Evolutionary conservation across 2,797 vertebrate genomes (phyloP).

Genomic region (Cyclura pinguis): DNA sequence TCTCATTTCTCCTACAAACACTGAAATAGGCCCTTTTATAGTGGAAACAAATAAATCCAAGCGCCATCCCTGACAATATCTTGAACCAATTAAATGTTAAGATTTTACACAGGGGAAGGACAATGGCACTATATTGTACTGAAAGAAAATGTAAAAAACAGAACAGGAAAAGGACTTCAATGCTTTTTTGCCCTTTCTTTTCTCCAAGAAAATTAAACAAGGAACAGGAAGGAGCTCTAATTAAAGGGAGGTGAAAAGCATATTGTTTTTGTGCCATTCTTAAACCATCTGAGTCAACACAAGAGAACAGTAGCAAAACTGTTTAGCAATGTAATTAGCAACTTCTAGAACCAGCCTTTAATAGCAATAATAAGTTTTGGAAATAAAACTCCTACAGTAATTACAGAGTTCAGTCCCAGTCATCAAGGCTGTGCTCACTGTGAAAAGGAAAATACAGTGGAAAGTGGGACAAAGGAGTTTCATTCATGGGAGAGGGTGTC

Average conservation of each 20-base stretch:
- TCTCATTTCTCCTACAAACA: conserved; percentile 21
- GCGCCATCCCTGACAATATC: neutral
- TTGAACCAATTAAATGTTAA: conserved; percentile 15
- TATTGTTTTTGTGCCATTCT: conserved; percentile 40
- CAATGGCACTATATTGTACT: conserved; percentile 19
- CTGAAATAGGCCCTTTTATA: neutral
- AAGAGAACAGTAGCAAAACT: conserved; percentile 35
- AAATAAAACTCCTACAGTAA: conserved; percentile 35
- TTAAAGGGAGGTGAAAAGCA: conserved; percentile 21
- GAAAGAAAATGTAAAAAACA: neutral
- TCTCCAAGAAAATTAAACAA: conserved; percentile 27
- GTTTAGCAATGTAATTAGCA: conserved; percentile 41
- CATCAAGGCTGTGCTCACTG: conserved; percentile 12
- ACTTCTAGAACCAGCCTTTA: conserved; percentile 28
- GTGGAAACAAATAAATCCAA: conserved; percentile 16
- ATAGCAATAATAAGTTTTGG: conserved; percentile 34
- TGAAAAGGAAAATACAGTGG: conserved; percentile 18
- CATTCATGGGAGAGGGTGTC: conserved; percentile 4
- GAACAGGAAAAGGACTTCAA: conserved; percentile 11
- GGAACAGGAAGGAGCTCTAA: conserved; percentile 39
- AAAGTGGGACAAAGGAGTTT: conserved; percentile 26
- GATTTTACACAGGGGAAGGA: neutral
- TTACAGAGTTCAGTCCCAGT: conserved; percentile 9
- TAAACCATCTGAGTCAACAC: conserved; percentile 33
- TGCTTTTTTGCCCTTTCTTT: conserved; percentile 22